phyloP scores from a whole-genome alignment of 2,888 invertebrate genomes.

The Lampropteryx suffumata region DNA sequence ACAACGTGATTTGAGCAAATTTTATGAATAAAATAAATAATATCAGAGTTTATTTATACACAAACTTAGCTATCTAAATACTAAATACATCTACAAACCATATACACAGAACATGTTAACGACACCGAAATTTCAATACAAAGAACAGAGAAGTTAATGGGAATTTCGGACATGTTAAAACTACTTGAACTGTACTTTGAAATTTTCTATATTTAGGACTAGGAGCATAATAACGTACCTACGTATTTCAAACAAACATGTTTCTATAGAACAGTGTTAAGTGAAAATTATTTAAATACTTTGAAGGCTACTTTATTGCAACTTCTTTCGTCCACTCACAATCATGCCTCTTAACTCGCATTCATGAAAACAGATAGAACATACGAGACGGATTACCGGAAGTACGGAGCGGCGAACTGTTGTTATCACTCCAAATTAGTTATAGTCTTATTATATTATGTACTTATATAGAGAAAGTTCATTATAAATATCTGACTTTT shows the following conservation, averaged over 20 bases:
- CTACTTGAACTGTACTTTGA: constrained; percentile 29
- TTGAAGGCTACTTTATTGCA: constrained; percentile 21
- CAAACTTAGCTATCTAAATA: constrained; percentile 16
- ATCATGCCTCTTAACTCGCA: constrained; percentile 1
- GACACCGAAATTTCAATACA: constrained; percentile 16
- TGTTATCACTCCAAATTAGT: too few relatives aligned
- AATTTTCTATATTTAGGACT: constrained; percentile 23
- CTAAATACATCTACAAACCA: constrained; percentile 12
- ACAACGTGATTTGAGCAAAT: constrained; percentile 36
- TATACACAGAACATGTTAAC: constrained; percentile 19
- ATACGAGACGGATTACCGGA: neutral
- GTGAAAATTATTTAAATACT: constrained; percentile 10
- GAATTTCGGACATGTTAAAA: constrained; percentile 18
- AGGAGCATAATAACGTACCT: constrained; percentile 27
- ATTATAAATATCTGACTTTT: constrained; percentile 11
- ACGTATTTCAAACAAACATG: constrained; percentile 20
- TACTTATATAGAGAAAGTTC: neutral
- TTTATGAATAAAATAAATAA: constrained; percentile 26
- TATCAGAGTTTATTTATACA: constrained; percentile 11
- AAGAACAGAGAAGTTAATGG: constrained; percentile 26
- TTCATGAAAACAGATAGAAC: neutral
- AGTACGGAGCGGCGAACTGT: constrained; percentile 1
- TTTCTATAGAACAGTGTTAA: constrained; percentile 20
- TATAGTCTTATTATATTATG: too few relatives aligned
- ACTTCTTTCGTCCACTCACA: constrained; percentile 9